phyloP scores from a whole-genome alignment of 1,140 invertebrate species.

The Nautilus pompilius region DNA sequence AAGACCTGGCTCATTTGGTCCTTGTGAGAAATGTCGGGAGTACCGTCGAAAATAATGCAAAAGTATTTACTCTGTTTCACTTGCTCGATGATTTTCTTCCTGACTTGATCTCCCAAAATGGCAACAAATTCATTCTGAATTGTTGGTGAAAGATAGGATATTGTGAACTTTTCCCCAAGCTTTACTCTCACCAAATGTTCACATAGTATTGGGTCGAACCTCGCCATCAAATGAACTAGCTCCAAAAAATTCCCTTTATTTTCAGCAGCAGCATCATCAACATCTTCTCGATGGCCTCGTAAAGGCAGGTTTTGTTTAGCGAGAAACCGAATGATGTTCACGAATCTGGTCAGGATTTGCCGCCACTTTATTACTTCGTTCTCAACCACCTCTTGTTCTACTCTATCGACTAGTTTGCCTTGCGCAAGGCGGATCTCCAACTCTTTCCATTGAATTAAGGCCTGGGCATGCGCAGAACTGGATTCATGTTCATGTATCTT shows the following conservation, averaged over 20 bases:
- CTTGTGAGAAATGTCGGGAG: neutral
- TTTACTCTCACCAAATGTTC: neutral
- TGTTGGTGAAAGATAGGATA: neutral
- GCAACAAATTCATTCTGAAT: neutral
- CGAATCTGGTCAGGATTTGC: neutral
- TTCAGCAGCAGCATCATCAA: neutral
- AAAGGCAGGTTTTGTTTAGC: neutral
- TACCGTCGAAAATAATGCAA: neutral
- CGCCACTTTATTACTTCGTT: neutral
- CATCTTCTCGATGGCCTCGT: neutral
- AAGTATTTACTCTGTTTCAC: neutral
- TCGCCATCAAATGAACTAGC: neutral
- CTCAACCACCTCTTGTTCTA: neutral
- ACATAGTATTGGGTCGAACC: neutral
- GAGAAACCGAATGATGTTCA: neutral
- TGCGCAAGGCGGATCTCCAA: neutral
- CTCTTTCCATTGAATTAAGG: neutral
- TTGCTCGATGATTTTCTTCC: neutral
- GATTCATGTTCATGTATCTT: neutral
- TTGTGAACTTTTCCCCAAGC: neutral
- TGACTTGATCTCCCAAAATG: neutral
- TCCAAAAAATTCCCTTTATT: neutral
- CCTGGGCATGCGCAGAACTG: neutral
- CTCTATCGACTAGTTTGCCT: neutral
- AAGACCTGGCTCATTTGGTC: neutral